These are phyloP conservation scores for Crenichthys baileyi DNA, from an alignment of 2,797 vertebrate genomes.

Conservation along the genomic window DNA sequence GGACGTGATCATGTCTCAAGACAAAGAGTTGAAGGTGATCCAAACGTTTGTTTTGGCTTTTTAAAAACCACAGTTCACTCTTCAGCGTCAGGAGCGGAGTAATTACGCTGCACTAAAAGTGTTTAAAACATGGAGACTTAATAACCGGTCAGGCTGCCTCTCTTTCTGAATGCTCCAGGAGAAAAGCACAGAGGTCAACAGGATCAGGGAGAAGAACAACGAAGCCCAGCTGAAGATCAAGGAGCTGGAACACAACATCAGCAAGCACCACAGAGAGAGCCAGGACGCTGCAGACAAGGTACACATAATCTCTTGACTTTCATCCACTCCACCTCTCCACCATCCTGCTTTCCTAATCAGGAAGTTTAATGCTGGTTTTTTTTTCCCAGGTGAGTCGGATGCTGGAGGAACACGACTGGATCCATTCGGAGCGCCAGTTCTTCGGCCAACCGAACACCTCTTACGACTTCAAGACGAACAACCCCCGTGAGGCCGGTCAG, in stretches of 20 bases:
- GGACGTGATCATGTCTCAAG: constrained; percentile 84
- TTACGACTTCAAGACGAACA: constrained; percentile 91
- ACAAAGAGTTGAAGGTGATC: constrained; percentile 85
- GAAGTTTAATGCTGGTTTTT: too few relatives aligned
- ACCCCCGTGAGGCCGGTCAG: constrained; percentile 86
- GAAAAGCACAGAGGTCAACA: constrained; percentile 82
- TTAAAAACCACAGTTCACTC: background rate
- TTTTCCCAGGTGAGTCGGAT: constrained; percentile 86
- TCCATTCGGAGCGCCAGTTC: constrained; percentile 86
- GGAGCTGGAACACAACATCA: constrained; percentile 89
- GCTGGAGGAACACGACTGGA: constrained; percentile 92
- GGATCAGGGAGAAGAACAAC: constrained; percentile 85
- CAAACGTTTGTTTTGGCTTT: background rate
- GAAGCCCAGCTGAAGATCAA: constrained; percentile 90
- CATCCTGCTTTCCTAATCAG: background rate
- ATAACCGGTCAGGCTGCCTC: background rate
- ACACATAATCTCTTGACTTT: background rate
- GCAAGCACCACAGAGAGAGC: constrained; percentile 86
- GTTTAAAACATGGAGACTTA: background rate
- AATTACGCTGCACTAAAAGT: background rate
- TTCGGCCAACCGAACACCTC: constrained; percentile 91
- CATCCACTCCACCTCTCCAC: background rate
- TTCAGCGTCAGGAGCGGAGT: background rate
- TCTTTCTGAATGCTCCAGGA: constrained; percentile 49
- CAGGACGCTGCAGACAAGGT: constrained; percentile 84